Percentiles rank a stretch among this genome's conserved stretches.
Conservation (phyloP, 1,140 invertebrate species). For the Caenorhabditis elegans region WBcel235 BX284605.5:11278001-11278500, state of each 20-base stretch:
- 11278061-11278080: neutral
- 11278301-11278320: neutral
- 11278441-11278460: too few relatives aligned
- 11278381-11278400: too few relatives aligned
- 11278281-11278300: neutral
- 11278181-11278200: neutral
- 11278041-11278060: neutral
- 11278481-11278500: too few relatives aligned
- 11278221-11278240: neutral
- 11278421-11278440: too few relatives aligned
- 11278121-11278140: neutral
- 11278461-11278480: too few relatives aligned
- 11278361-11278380: too few relatives aligned
- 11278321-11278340: neutral
- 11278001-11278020: neutral
- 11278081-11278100: neutral
- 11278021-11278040: constrained; percentile 1
- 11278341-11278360: too few relatives aligned
- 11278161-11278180: neutral
- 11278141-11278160: constrained; percentile 18
- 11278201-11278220: neutral
- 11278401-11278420: too few relatives aligned
- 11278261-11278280: neutral
- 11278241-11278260: neutral
- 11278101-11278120: neutral